Evolutionary conservation across 2,113 vertebrate genomes (phyloP).

Genomic region (Oreocharis arfaki): DNA sequence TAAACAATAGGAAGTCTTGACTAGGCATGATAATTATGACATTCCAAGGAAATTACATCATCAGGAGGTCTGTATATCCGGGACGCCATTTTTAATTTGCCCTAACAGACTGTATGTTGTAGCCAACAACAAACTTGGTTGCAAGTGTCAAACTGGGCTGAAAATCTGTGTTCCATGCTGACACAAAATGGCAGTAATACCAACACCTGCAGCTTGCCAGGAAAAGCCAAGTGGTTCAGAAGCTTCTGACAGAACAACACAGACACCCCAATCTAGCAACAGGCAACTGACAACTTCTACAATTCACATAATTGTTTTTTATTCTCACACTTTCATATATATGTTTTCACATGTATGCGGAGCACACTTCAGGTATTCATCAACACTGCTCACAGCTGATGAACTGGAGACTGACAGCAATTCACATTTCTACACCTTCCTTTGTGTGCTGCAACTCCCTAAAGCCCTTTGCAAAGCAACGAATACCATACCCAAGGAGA

Average conservation of each 20-base stretch:
- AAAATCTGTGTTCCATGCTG: background rate
- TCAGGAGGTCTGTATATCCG: background rate
- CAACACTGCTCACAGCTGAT: background rate
- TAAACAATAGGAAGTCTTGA: background rate
- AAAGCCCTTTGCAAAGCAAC: constrained; percentile 2
- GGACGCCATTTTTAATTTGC: background rate
- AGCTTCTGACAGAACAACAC: background rate
- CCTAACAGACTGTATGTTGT: background rate
- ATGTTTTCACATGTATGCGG: background rate
- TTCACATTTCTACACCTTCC: constrained; percentile 8
- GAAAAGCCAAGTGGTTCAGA: background rate
- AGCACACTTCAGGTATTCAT: background rate
- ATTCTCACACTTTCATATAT: background rate
- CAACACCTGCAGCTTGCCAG: background rate
- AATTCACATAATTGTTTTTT: background rate
- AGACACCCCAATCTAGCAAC: background rate
- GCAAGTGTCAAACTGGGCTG: background rate
- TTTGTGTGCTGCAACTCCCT: background rate
- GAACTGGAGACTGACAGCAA: background rate
- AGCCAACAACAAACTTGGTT: background rate
- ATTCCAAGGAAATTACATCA: background rate
- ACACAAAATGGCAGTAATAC: background rate
- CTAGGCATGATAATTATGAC: background rate
- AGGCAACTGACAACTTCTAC: background rate
- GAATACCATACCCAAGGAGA: background rate